A percentile compares a stretch with the other conserved stretches of the same genome.
phyloP scores from a whole-genome alignment of 2,888 invertebrate species.

The Caenorhabditis sp. region DNA sequence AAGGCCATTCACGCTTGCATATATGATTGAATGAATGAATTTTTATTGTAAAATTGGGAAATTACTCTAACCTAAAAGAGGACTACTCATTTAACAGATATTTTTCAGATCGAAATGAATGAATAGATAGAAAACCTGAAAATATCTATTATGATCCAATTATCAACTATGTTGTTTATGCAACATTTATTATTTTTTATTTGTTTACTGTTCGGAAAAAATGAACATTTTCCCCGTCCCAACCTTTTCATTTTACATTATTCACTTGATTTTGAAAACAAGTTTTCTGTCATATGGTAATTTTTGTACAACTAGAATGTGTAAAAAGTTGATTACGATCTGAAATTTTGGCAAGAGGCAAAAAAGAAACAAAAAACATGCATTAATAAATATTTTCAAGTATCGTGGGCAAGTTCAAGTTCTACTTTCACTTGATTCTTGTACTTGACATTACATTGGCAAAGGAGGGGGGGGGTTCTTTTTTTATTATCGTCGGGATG shows the following conservation, averaged over 20 bases:
- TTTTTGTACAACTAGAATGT: neutral
- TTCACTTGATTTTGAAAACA: neutral
- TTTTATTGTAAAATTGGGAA: neutral
- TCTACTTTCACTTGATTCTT: neutral
- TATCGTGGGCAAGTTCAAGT: neutral
- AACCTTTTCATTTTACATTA: neutral
- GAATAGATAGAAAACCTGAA: neutral
- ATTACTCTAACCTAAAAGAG: neutral
- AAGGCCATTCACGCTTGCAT: conserved; percentile 55
- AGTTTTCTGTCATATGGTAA: neutral
- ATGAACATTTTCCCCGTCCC: neutral
- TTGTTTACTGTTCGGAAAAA: neutral
- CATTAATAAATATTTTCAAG: neutral
- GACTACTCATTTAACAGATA: too few species aligned
- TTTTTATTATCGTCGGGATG: neutral
- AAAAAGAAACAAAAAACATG: too few species aligned
- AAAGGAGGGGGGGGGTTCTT: neutral
- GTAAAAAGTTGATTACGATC: neutral
- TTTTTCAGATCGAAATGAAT: too few species aligned
- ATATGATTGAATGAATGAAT: conserved; percentile 10
- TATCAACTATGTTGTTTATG: too few species aligned
- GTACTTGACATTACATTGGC: neutral
- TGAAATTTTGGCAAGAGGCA: neutral
- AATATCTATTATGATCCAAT: neutral
- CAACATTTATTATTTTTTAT: neutral